Conservation (phyloP, 2,797 vertebrate species). For the Pseudochirops cupreus region DNA sequence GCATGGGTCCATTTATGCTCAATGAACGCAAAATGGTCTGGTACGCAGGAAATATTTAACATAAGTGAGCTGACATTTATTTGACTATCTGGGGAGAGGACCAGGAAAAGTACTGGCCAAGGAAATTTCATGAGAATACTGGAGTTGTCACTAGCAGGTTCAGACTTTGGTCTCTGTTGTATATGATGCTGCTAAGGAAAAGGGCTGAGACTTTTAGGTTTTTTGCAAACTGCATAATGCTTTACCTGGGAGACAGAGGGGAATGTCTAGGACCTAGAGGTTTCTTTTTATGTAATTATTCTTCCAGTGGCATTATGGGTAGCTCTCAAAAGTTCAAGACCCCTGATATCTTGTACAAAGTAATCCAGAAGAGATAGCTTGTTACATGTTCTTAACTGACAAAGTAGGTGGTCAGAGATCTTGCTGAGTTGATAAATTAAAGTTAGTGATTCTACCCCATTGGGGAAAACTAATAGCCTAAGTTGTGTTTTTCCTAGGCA, state of each 20-base stretch:
- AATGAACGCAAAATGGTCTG: constrained; percentile 52
- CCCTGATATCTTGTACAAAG: not conserved
- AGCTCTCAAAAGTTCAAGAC: not conserved
- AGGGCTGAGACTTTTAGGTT: constrained; percentile 21
- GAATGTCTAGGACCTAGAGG: not conserved
- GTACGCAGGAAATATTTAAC: constrained; percentile 64
- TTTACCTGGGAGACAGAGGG: constrained; percentile 62
- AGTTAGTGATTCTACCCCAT: constrained; percentile 58
- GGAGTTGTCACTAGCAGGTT: constrained; percentile 46
- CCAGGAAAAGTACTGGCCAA: constrained; percentile 54
- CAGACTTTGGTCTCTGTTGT: constrained; percentile 61
- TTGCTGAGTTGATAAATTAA: constrained; percentile 63
- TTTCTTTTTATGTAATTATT: constrained; percentile 60
- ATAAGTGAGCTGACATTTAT: constrained; percentile 56
- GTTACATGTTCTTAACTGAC: constrained; percentile 29
- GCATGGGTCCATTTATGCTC: constrained; percentile 66
- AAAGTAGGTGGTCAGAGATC: constrained; percentile 44
- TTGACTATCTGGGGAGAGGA: constrained; percentile 62
- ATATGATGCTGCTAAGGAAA: constrained; percentile 50
- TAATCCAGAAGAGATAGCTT: not conserved
- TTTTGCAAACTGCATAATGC: constrained; percentile 49
- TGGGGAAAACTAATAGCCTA: constrained; percentile 64
- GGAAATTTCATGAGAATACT: constrained; percentile 59
- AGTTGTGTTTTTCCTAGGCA: constrained; percentile 57
- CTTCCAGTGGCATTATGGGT: not conserved